Evolutionary conservation across 2,888 invertebrate genomes (phyloP).

Genomic region (Cybosia mesomella): DNA sequence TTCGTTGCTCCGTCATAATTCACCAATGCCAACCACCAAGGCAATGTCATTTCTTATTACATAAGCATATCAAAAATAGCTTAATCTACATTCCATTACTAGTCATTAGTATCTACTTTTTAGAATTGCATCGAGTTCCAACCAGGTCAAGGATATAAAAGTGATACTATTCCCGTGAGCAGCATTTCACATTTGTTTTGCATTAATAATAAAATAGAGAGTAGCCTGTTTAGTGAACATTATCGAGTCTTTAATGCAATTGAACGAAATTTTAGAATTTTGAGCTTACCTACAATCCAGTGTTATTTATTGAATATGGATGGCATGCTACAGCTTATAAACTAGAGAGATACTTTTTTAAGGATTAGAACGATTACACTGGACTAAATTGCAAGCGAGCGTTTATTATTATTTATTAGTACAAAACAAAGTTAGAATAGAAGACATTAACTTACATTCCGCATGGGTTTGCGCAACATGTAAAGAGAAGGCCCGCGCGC

Average conservation of each 20-base stretch:
- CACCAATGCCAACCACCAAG: conserved; percentile 46
- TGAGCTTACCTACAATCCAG: not conserved
- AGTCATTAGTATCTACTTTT: conserved; percentile 13
- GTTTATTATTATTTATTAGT: conserved; percentile 26
- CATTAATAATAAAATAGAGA: conserved; percentile 10
- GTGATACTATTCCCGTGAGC: not conserved
- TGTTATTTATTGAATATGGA: conserved; percentile 30
- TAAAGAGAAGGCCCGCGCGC: conserved; percentile 74
- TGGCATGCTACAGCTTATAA: not conserved
- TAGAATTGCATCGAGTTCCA: not conserved
- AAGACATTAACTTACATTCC: conserved; percentile 66
- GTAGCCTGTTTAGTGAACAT: conserved; percentile 8
- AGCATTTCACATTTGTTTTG: conserved; percentile 15
- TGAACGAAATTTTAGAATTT: conserved; percentile 9
- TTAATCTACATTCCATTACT: conserved; percentile 6
- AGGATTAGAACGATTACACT: conserved; percentile 11
- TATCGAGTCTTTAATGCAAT: conserved; percentile 17
- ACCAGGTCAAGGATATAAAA: conserved; percentile 19
- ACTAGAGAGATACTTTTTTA: not conserved
- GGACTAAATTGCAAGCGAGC: conserved; percentile 7
- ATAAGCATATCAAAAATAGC: conserved; percentile 20
- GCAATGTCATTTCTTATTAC: conserved; percentile 47
- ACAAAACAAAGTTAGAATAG: conserved; percentile 52
- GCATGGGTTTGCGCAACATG: conserved; percentile 81
- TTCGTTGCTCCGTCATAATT: conserved; percentile 34